Evolutionary conservation across 1,140 invertebrate species (phyloP), one percentile per base, ranked within the genome.

Genomic region (Choristoneura fumiferana): DNA sequence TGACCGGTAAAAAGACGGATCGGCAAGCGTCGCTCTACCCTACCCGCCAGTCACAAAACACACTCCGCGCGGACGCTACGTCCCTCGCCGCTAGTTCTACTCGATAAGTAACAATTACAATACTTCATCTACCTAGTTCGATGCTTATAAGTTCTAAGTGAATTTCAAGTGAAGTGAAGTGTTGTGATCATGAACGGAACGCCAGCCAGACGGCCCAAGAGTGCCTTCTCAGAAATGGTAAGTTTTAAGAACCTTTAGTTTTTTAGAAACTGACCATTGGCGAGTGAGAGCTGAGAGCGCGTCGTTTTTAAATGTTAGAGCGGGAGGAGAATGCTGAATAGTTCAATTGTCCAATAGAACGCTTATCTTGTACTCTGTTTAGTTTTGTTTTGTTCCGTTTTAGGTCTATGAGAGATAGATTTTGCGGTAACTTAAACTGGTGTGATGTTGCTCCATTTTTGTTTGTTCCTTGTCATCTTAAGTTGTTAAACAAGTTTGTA

Each of bases 81-180:
- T 53, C 66, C 62, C 76, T 67, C 63, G 59, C 53, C 52, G 36
- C 59, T 37, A 66, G 43, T 71, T 65, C 43, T 61, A 67, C 64
- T 65, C 79, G 80, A 84, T 84, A 86, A 83, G n/a, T 84, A 84
- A 82, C 78, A 76, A 81, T 80, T 84, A n/a, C n/a, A n/a, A n/a
- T n/a, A 87, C 83, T 78, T 87, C 84, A 87, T 87, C 84, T 81
- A 84, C 17, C 49, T 37, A 8, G 54, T 58, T 37, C 39, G 52
- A 65, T 38, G 33, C 38, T 40, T 58, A 34, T 62, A 39, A 29
- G 22, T 29, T 13, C 34, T 43, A n/a, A 71, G 63, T 69, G 62
- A 69, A n/a, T n/a, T 83, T 83, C 81, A 43, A 22, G 43, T 49
- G 43, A 49, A 49, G 43, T 49, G 43, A 22, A 29, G 43, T 49